phyloP scores from a whole-genome alignment of 2,113 vertebrate genomes.

The Petroica traversi region DNA sequence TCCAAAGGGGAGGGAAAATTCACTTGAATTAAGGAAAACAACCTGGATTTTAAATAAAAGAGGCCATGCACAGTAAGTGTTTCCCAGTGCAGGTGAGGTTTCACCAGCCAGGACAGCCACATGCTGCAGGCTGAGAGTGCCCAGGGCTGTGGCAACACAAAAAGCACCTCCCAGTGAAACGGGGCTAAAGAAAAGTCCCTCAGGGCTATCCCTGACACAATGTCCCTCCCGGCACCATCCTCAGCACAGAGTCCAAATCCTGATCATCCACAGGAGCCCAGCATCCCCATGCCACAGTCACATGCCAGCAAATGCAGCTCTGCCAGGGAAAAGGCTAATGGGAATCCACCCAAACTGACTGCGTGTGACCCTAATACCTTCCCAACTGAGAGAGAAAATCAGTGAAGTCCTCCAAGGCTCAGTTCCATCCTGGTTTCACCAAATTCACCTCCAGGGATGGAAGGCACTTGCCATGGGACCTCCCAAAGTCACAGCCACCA shows the following conservation, averaged over 20 bases:
- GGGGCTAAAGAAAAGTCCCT: not conserved
- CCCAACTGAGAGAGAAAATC: not conserved
- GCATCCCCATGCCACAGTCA: rapidly evolving
- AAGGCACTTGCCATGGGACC: no score
- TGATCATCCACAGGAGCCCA: rapidly evolving
- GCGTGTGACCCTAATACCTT: rapidly evolving
- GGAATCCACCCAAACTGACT: not conserved
- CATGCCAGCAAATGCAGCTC: not conserved
- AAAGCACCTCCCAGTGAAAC: not conserved
- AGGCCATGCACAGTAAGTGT: not conserved
- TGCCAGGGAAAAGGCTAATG: not conserved
- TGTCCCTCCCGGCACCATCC: rapidly evolving
- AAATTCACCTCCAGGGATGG: not conserved
- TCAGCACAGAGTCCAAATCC: not conserved
- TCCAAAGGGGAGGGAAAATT: not conserved
- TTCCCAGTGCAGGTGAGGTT: not conserved
- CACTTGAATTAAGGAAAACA: not conserved
- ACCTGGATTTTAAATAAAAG: not conserved
- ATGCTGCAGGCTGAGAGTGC: rapidly evolving
- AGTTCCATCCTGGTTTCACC: not conserved
- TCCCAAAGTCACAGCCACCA: not conserved
- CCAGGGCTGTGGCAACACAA: not conserved
- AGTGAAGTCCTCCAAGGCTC: not conserved
- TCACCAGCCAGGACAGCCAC: rapidly evolving
- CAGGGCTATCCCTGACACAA: rapidly evolving